phyloP scores from a whole-genome alignment of 2,113 vertebrate genomes.

The Daboia siamensis region DNA sequence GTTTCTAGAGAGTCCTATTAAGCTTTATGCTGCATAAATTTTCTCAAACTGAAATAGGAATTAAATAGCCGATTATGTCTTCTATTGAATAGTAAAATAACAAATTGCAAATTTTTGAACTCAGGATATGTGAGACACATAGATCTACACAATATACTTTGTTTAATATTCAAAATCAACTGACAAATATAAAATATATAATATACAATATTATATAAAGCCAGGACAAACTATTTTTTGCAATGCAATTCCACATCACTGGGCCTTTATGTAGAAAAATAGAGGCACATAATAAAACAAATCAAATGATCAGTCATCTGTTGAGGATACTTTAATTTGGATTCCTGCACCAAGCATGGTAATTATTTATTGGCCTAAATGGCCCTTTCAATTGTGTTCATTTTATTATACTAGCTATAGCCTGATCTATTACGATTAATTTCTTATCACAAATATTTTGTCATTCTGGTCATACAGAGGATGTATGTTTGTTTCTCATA shows the following conservation, averaged over 20 bases:
- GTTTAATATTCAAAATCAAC: neutral
- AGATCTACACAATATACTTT: neutral
- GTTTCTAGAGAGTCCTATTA: fast-evolving
- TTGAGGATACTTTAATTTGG: neutral
- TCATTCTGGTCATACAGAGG: neutral
- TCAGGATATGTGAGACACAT: neutral
- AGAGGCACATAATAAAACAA: neutral
- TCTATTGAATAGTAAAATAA: neutral
- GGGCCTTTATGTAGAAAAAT: neutral
- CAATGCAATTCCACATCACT: neutral
- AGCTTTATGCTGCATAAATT: neutral
- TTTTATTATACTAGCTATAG: neutral
- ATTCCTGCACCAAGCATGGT: neutral
- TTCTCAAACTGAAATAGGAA: neutral
- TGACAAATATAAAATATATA: neutral
- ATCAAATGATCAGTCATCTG: neutral
- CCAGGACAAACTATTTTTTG: neutral
- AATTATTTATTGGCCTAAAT: neutral
- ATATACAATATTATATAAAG: neutral
- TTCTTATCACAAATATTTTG: neutral
- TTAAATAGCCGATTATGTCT: neutral
- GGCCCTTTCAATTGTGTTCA: neutral
- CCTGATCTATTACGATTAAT: neutral
- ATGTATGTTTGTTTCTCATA: neutral
- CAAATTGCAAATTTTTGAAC: neutral